These are phyloP conservation scores for Amniataba percoides DNA, from an alignment of 2,797 vertebrate species.

Conservation along the genomic window DNA sequence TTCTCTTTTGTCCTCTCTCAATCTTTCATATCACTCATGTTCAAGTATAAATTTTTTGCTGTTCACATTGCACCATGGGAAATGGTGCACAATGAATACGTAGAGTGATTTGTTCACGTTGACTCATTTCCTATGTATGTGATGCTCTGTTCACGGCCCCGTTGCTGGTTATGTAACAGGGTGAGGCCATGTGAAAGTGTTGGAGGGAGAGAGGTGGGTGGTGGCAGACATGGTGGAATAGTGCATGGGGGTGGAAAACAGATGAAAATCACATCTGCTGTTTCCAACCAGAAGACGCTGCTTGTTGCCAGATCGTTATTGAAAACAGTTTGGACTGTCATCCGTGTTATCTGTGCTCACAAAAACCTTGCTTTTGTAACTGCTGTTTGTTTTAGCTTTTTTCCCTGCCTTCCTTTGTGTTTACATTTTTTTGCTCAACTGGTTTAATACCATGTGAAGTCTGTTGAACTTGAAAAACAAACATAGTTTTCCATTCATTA, in stretches of 20 bases:
- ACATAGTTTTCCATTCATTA: no score
- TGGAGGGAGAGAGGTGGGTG: slow-evolving; percentile 39
- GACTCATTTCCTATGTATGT: slow-evolving; percentile 42
- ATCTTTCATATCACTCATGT: background rate
- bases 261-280: slow-evolving; percentile 40
- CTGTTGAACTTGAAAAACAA: no score
- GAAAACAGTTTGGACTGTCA: slow-evolving; percentile 16
- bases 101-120: slow-evolving; percentile 20
- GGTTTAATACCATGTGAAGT: slow-evolving; percentile 4
- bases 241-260: slow-evolving; percentile 1
- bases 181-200: slow-evolving; percentile 55
- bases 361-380: background rate
- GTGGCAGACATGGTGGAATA: slow-evolving; percentile 36
- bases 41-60: background rate
- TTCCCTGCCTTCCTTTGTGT: slow-evolving; percentile 7
- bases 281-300: slow-evolving; percentile 24
- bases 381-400: background rate
- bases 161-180: slow-evolving; percentile 69
- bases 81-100: background rate
- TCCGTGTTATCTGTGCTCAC: background rate
- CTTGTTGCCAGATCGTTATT: slow-evolving; percentile 7
- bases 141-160: slow-evolving; percentile 20
- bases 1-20: background rate
- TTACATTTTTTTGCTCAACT: slow-evolving; percentile 6
- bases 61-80: background rate